Base-by-base conservation (phyloP, 1,140 invertebrate species). In the Prorops nasuta region DNA sequence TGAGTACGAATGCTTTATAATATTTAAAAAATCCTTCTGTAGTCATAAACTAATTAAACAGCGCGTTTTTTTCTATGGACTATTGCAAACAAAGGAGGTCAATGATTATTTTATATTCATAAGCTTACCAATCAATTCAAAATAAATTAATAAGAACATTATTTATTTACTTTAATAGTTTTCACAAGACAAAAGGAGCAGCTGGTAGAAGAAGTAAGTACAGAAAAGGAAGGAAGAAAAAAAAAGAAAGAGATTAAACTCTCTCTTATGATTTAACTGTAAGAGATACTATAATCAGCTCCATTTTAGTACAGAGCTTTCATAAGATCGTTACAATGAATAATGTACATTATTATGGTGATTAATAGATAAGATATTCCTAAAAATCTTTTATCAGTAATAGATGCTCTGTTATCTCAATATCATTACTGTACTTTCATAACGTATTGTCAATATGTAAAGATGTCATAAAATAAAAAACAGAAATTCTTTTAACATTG, bases 371-470 rank as follows among this genome's bases (percentile, higher is more conserved):
- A 22, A 46, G 36, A 46, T 55, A 41, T 55, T 42, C 44, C 41
- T 43, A 51, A 61, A 34, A 40, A 55, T n/a, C 44, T 28, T 31
- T 38, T 17, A 39, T 42, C n/a, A 54, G 37, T 15, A 48, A 10
- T 62, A 58, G 32, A 47, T 54, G 57, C 34, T 50, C 44, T 15
- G 32, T 22, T 60, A 54, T 54, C 37, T 44, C 43, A 51, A 20
- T 36, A 49, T 61, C 58, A n/a, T 60, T 67, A 69, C 67, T 69
- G 64, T 69, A 68, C 67, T 66, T 69, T 68, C 56, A 37, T 62
- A 65, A 64, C 60, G 49, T 67, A 66, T 58, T 69, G 60, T 68
- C 63, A 55, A 58, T 56, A 59, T 68, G 60, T 62, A 59, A 57
- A 60, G 59, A 60, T 53, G 49, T 66, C 55, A 51, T 56, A 8